A percentile compares a stretch with the other conserved stretches of the same genome.
Evolutionary conservation across 2,113 vertebrate genomes (phyloP).

Genomic region (Erpornis zantholeuca): DNA sequence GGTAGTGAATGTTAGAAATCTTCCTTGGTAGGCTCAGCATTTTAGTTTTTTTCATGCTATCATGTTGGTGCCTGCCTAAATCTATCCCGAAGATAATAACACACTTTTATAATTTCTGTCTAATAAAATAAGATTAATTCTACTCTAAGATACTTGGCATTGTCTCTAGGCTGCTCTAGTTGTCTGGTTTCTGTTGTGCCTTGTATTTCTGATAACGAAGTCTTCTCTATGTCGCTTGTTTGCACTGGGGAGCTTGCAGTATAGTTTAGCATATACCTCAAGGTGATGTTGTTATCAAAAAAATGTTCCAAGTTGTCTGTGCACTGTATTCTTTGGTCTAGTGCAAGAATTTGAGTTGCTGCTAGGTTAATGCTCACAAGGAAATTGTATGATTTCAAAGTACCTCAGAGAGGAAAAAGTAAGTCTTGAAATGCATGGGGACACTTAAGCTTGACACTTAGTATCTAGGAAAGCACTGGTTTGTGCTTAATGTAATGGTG

Average conservation of each 20-base stretch:
- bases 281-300: neutral
- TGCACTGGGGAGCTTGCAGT: neutral
- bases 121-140: neutral
- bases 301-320: neutral
- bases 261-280: neutral
- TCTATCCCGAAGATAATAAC: neutral
- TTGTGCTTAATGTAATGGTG: rapidly evolving
- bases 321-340: neutral
- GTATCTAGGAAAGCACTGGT: neutral
- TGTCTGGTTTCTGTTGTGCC: neutral
- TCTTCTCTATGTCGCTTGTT: neutral
- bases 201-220: neutral
- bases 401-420: neutral
- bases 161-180: neutral
- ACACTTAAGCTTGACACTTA: neutral
- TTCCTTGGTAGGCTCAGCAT: neutral
- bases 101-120: neutral
- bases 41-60: neutral
- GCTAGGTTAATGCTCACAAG: neutral
- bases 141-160: neutral
- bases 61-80: neutral
- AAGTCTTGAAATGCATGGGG: neutral
- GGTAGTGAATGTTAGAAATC: neutral
- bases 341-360: neutral
- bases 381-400: neutral